Base-by-base conservation (phyloP, 2,888 invertebrate genomes). In the Tiliacea citrago region DNA sequence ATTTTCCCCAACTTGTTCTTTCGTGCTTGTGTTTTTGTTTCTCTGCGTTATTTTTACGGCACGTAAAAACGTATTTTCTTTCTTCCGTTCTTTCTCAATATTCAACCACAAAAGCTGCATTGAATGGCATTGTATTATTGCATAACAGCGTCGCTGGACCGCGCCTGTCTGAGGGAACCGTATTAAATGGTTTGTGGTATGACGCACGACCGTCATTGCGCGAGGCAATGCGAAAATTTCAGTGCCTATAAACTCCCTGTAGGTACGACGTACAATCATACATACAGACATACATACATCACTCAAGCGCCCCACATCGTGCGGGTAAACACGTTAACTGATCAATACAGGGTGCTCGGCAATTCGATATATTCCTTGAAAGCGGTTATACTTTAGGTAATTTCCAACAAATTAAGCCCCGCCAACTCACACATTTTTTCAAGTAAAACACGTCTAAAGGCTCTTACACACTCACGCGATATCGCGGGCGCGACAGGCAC, bases 161-260 rank as follows among this genome's bases (percentile, higher is more conserved):
- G 78, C 85, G 86, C 88, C 84, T 89, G 92, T 93, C 91, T 89
- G 90, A 88, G 90, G 90, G 90, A 91, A 90, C 90, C 90, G 88
- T 92, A 92, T 91, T 90, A 91, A 92, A 91, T 92, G 90, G 89
- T 89, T 91, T 93, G 93, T 87, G 93, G 93, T 93, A 89, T 93
- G 93, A 93, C 92, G 92, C 91, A 92, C 89, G 85, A 68, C 79
- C 86, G 82, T 88, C 88, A 88, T 86, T 87, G 77, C 72, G 70
- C 81, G 74, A 81, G 76, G 77, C 86, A 81, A 88, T 86, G 82
- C 82, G 87, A 82, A 88, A 78, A 82, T 86, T 88, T 87, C 85
- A 87, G 80, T 86, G 82, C 88, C 85, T 82, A 84, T 85, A 88
- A 79, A 79, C 76, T 77, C 69, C 73, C 72, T 82, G 80, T 81